Percentiles rank a stretch among this genome's conserved stretches.
Conservation (phyloP, 2,113 vertebrate genomes). For the Aspidoscelis tigris region DNA sequence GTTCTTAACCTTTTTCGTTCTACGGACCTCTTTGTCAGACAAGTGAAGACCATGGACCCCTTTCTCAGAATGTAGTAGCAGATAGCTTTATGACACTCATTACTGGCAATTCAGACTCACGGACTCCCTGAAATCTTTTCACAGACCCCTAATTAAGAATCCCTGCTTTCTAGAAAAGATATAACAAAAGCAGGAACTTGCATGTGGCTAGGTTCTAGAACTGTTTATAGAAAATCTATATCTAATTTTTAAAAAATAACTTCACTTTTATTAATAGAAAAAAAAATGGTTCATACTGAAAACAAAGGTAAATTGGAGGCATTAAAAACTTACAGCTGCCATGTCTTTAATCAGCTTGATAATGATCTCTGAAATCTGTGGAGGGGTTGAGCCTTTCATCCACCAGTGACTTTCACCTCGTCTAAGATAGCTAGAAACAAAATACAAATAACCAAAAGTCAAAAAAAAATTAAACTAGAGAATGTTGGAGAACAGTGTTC, state of each 20-base stretch:
- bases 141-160: too few relatives aligned
- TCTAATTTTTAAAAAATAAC: not conserved
- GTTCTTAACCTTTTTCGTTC: too few relatives aligned
- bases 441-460: conserved; percentile 17
- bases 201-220: not conserved
- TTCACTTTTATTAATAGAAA: not conserved
- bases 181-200: not conserved
- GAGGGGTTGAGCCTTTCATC: conserved; percentile 98
- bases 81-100: too few relatives aligned
- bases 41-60: too few relatives aligned
- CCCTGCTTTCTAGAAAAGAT: too few relatives aligned
- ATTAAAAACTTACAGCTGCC: conserved; percentile 89
- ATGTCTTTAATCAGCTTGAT: conserved; percentile 99
- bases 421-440: conserved; percentile 87
- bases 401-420: conserved; percentile 99
- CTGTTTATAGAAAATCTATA: not conserved
- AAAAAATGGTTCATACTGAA: not conserved
- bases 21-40: too few relatives aligned
- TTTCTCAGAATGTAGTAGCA: too few relatives aligned
- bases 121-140: too few relatives aligned
- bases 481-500: not conserved
- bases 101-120: too few relatives aligned
- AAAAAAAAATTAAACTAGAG: not conserved
- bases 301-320: not conserved
- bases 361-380: conserved; percentile 98